phyloP scores from a whole-genome alignment of 2,113 vertebrate species.

The Etheostoma cragini region DNA sequence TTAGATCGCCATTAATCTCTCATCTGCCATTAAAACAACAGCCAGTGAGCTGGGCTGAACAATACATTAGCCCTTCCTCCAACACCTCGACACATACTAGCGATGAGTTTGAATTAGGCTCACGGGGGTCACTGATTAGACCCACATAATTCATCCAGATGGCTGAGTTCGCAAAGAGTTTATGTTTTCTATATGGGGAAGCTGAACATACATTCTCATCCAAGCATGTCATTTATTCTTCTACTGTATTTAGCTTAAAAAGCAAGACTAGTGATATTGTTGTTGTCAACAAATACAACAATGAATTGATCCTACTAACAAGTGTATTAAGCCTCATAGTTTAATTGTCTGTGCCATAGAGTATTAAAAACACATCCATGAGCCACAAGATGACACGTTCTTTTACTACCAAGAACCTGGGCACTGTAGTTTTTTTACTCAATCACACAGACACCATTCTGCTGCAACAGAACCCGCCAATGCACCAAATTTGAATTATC shows the following conservation, averaged over 20 bases:
- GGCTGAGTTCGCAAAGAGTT: constrained; percentile 75
- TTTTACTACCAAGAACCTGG: not conserved
- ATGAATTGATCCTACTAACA: not conserved
- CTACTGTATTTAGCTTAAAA: not conserved
- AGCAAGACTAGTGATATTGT: not conserved
- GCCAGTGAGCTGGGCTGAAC: constrained; percentile 61
- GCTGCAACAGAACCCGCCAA: not conserved
- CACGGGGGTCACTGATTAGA: constrained; percentile 77
- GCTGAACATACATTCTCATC: constrained; percentile 13
- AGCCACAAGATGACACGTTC: not conserved
- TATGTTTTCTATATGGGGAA: constrained; percentile 35
- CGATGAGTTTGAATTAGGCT: constrained; percentile 76
- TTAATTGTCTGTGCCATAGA: too few species aligned
- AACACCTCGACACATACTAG: constrained; percentile 50
- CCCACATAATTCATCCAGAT: constrained; percentile 70
- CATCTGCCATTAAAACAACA: constrained; percentile 76
- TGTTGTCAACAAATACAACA: not conserved
- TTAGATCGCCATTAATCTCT: constrained; percentile 79
- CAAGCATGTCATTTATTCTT: not conserved
- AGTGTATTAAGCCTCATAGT: not conserved
- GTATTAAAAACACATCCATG: not conserved
- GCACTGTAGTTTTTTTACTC: not conserved
- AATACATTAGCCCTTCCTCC: constrained; percentile 62
- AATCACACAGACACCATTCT: not conserved
- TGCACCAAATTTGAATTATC: not conserved